Conservation (phyloP, 1,140 invertebrate genomes). For the Heterodera schachtii region DNA sequence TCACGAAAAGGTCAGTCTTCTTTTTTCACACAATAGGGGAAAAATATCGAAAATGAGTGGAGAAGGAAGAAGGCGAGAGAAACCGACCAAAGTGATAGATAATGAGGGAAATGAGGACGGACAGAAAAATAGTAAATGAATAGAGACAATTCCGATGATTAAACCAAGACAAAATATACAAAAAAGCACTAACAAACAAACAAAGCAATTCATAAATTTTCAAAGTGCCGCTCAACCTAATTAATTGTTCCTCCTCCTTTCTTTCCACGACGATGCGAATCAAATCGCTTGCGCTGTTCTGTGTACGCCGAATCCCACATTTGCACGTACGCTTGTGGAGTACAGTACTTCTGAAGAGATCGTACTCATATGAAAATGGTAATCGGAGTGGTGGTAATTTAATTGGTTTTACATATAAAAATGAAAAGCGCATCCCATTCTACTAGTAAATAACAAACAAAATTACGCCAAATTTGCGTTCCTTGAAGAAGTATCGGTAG, state of each 20-base stretch:
- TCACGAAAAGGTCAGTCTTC: neutral
- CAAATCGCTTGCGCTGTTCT: constrained; percentile 14
- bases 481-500: constrained; percentile 81
- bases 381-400: no score
- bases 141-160: neutral
- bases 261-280: constrained; percentile 19
- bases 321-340: constrained; percentile 22
- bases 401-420: no score
- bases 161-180: constrained; percentile 12
- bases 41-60: neutral
- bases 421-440: no score
- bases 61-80: neutral
- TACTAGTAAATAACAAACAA: neutral
- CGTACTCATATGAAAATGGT: no score
- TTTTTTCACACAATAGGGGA: neutral
- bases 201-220: neutral
- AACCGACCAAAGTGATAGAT: neutral
- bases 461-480: constrained; percentile 31
- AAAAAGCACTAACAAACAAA: constrained; percentile 8
- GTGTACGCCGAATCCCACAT: constrained; percentile 18
- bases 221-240: neutral
- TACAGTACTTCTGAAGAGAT: constrained; percentile 16
- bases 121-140: neutral
- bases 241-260: constrained; percentile 13
- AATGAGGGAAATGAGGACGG: neutral